Evolutionary conservation across 2,888 invertebrate genomes (phyloP).

Genomic region (Perithous albicinctus): DNA sequence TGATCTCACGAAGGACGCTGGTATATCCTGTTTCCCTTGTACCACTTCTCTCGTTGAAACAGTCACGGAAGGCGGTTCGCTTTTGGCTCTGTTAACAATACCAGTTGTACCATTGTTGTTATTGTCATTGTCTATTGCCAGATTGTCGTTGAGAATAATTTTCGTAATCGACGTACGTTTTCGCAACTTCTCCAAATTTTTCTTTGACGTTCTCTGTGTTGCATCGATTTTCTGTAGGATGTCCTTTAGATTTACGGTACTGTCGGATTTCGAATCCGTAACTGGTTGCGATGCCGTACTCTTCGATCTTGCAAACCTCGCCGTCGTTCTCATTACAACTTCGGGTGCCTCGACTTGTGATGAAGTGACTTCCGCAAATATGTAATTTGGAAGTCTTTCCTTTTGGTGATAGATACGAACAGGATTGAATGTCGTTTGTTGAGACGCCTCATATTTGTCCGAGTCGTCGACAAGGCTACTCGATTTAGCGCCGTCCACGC

Average conservation of each 20-base stretch:
- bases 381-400: slow-evolving; percentile 71
- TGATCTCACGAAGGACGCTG: slow-evolving; percentile 77
- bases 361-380: slow-evolving; percentile 65
- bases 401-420: slow-evolving; percentile 47
- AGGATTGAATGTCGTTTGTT: background rate
- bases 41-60: slow-evolving; percentile 60
- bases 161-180: slow-evolving; percentile 81
- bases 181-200: slow-evolving; percentile 81
- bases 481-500: slow-evolving; percentile 78
- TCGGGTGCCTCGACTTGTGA: slow-evolving; percentile 5
- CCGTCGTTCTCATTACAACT: background rate
- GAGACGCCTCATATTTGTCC: slow-evolving; percentile 20
- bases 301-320: slow-evolving; percentile 24
- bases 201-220: slow-evolving; percentile 76
- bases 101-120: slow-evolving; percentile 68
- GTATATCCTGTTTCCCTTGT: slow-evolving; percentile 70
- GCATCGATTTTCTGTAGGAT: slow-evolving; percentile 79
- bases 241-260: slow-evolving; percentile 80
- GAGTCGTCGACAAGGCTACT: slow-evolving; percentile 7
- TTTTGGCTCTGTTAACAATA: slow-evolving; percentile 58
- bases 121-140: slow-evolving; percentile 66
- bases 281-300: background rate
- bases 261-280: slow-evolving; percentile 68
- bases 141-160: slow-evolving; percentile 80
- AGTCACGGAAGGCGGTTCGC: slow-evolving; percentile 68